Evolutionary conservation across 2,888 invertebrate species (phyloP).

Genomic region (Diarsia mendica): DNA sequence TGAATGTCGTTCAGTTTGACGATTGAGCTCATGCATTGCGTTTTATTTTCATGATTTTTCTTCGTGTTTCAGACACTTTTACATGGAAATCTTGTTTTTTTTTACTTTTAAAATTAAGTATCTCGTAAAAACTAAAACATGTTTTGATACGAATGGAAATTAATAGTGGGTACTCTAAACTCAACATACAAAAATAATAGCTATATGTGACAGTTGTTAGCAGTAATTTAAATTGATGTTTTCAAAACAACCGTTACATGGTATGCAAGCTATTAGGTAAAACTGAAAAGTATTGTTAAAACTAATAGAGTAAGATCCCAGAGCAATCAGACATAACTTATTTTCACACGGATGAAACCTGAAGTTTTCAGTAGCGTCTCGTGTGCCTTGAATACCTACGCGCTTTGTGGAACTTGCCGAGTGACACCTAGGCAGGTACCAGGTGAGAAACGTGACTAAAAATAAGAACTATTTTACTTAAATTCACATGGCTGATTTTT

Average conservation of each 20-base stretch:
- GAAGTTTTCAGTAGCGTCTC: too few species aligned
- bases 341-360: too few species aligned
- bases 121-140: not conserved
- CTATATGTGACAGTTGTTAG: slow-evolving; percentile 9
- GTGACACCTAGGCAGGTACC: too few species aligned
- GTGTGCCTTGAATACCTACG: too few species aligned
- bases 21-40: slow-evolving; percentile 16
- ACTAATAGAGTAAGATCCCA: too few species aligned
- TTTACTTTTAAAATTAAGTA: not conserved
- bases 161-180: slow-evolving; percentile 1
- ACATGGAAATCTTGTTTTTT: not conserved
- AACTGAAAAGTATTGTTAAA: slow-evolving; percentile 11
- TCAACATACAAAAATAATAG: slow-evolving; percentile 10
- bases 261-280: slow-evolving; percentile 6
- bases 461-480: too few species aligned
- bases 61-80: not conserved
- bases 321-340: too few species aligned
- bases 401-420: too few species aligned
- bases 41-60: slow-evolving; percentile 15
- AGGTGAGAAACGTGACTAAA: too few species aligned
- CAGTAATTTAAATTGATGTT: slow-evolving; percentile 35
- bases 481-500: too few species aligned
- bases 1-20: slow-evolving; percentile 28
- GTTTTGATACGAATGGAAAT: not conserved
- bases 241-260: slow-evolving; percentile 18